Base-by-base conservation (phyloP, 2,888 invertebrate species). In the Leucozona laternaria region DNA sequence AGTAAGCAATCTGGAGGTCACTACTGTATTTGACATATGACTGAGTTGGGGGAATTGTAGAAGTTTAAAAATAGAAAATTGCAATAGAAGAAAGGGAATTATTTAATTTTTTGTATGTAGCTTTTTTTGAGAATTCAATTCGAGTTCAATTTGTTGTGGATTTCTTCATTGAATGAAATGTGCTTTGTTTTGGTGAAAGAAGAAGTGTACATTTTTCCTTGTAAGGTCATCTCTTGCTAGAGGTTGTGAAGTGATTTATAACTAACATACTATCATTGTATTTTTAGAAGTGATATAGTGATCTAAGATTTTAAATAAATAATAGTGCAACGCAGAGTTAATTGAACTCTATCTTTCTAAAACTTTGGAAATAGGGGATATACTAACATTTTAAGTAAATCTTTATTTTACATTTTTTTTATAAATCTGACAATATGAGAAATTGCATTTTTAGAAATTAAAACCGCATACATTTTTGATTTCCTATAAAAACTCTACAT, bases 21-120 rank as follows among this genome's bases (percentile, higher is more conserved):
- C 73, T 82, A 79, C 75, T 86, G 64, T 82, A 82, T 79, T 75
- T 78, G 81, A 82, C 86, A 70, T 82, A 86, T 71, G 86, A 86
- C 86, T 86, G 57, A 70, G 70, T 81, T 68, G 34, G 50, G 73
- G 68, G 64, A 45, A 37, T 73, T 68, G 62, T 70, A 73, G 78
- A 78, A 72, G 34, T 68, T 76, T 55, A 80, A 85, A 58, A 58
- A 58, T 34, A 78, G 78, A 82, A 81, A 82, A 58, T 81, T 50
- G 68, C 78, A 71, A 86, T 75, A 82, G 71, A 82, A 81, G 71
- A 79, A 68, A 55, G 71, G 64, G 43, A 53, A 66, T 82, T 77
- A 73, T 77, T 81, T 53, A 60, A 43, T 53, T 13, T 22, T 53
- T 50, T 20, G 50, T 45, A 45, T 45, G 10, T 58, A 58, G n/a